These are phyloP conservation scores for Sphenopsis melanotis DNA, from an alignment of 2,797 vertebrate genomes.

Conservation along the genomic window DNA sequence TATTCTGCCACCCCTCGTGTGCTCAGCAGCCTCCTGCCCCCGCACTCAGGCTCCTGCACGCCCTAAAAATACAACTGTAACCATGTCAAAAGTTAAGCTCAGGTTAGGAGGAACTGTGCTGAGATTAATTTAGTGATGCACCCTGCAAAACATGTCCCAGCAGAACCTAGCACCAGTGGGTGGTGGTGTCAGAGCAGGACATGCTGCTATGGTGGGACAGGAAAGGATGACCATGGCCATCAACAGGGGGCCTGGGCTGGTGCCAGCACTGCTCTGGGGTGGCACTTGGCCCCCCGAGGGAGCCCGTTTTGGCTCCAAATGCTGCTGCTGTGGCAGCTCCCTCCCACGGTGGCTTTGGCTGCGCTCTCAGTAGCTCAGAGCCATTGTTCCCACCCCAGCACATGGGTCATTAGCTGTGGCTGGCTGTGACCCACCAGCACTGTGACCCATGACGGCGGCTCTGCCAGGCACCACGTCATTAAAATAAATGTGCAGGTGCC, in stretches of 20 bases:
- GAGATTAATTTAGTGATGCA: background rate
- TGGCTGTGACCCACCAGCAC: background rate
- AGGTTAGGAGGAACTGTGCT: background rate
- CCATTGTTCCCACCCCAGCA: background rate
- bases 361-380: background rate
- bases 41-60: background rate
- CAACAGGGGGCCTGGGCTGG: background rate
- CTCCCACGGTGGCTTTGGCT: background rate
- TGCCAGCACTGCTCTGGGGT: background rate
- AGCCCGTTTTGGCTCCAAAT: background rate
- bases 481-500: slow-evolving; percentile 42
- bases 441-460: background rate
- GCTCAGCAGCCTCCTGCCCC: background rate
- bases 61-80: background rate
- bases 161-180: background rate
- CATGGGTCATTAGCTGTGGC: background rate
- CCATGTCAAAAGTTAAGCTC: background rate
- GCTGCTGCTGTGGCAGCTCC: background rate
- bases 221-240: background rate
- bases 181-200: background rate
- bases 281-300: background rate
- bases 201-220: background rate
- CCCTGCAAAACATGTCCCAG: background rate
- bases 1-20: background rate
- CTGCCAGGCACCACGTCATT: background rate